Base-by-base conservation (phyloP, 2,888 invertebrate genomes). In the Heliconius hortense region DNA sequence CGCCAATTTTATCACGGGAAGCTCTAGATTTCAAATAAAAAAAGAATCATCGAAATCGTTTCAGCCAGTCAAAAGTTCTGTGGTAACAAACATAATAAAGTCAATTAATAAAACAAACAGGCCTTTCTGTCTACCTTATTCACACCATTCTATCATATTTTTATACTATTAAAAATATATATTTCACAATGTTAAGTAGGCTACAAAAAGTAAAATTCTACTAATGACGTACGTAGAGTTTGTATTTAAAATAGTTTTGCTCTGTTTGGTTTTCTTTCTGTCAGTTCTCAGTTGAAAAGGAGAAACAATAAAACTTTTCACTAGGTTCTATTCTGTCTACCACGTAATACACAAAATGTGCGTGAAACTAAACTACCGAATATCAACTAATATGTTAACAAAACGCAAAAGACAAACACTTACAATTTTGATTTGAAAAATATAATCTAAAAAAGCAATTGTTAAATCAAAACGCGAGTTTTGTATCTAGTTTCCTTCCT, bases 401-500 rank as follows among this genome's bases (percentile, higher is more conserved):
- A 56, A n/a, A n/a, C n/a, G 56, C 1, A 67, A 18, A 21, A 18
- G 26, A 28, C 1, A 43, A 26, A 35, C 10, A 35, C 31, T 18
- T 0, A 4, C 15, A 48, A 48, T 28, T 48, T 48, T 48, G 26
- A 67, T 48, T 35, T 35, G 35, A 26, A 48, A 68, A 28, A 35
- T 35, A n/a, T 59, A 11, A 24, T 11, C 8, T 24, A 59, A 64
- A 10, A 64, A 35, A 21, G 1, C 31, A 5, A 48, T 53, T 21
- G 4, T 31, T 13, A 53, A 53, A 24, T 28, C 5, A 28, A 28
- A 67, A 68, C 43, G 67, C 67, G 31, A 43, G 10, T 48, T 18
- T 67, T 48, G 0, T 48, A 13, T 53, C 53, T 53, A 31, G 15
- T 56, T 73, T 60, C 43, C 68, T 73, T 73, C 73, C 73, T 68